These are phyloP conservation scores for Chloroceryle aenea DNA, from an alignment of 2,113 vertebrate genomes.

Conservation along the genomic window DNA sequence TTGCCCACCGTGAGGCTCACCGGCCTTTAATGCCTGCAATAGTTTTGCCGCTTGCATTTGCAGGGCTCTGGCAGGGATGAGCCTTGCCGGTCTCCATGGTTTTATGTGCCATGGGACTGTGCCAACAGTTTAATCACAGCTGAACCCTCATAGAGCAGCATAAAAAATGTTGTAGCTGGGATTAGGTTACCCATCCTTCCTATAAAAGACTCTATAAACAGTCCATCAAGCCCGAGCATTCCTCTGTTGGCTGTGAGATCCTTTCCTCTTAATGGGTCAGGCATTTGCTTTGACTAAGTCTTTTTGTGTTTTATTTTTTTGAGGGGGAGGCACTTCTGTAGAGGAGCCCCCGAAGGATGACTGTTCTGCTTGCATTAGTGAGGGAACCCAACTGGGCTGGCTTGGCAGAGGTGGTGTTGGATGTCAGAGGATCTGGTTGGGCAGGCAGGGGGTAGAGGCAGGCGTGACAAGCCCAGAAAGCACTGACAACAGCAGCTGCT, in stretches of 20 bases:
- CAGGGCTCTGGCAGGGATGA: not conserved
- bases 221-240: constrained; percentile 58
- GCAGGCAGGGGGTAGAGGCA: not conserved
- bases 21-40: not conserved
- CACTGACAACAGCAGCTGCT: constrained; percentile 60
- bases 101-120: constrained; percentile 66
- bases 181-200: constrained; percentile 72
- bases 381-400: constrained; percentile 20
- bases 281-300: constrained; percentile 38
- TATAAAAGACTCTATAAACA: constrained; percentile 73
- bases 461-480: not conserved
- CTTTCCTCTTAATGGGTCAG: constrained; percentile 36
- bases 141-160: constrained; percentile 51
- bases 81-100: constrained; percentile 44
- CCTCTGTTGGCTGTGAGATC: constrained; percentile 52
- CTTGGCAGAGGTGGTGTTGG: constrained; percentile 40
- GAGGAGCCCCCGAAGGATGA: not conserved
- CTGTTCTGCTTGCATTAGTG: not conserved
- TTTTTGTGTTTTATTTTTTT: not conserved
- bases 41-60: not conserved
- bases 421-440: constrained; percentile 20
- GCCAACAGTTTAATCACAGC: constrained; percentile 71
- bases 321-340: not conserved
- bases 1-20: rapidly evolving
- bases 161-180: constrained; percentile 59